phyloP scores from a whole-genome alignment of 2,888 invertebrate genomes.

The Euspilapteryx auroguttella region DNA sequence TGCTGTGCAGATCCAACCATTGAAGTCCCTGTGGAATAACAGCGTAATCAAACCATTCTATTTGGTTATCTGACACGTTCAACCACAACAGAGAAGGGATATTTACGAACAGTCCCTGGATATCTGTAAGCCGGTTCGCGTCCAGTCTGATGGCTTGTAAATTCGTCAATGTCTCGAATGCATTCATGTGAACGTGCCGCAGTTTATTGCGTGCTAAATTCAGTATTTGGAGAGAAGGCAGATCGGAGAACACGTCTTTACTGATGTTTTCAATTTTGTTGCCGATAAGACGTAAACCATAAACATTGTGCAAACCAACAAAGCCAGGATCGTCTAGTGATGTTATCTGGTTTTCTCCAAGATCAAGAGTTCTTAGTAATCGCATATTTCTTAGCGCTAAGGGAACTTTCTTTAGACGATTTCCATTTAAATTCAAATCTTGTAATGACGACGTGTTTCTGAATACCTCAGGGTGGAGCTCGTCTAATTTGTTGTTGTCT shows the following conservation, averaged over 20 bases:
- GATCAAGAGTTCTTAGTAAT: conserved; percentile 82
- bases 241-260: conserved; percentile 75
- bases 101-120: conserved; percentile 82
- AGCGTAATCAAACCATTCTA: conserved; percentile 87
- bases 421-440: conserved; percentile 88
- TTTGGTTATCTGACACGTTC: conserved; percentile 88
- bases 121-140: conserved; percentile 79
- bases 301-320: conserved; percentile 81
- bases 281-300: conserved; percentile 85
- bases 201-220: conserved; percentile 88
- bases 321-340: conserved; percentile 81
- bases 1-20: conserved; percentile 89
- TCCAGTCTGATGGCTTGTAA: conserved; percentile 86
- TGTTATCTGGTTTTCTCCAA: conserved; percentile 88
- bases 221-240: conserved; percentile 81
- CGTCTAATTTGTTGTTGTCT: conserved; percentile 83
- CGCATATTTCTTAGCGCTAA: conserved; percentile 83
- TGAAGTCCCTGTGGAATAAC: conserved; percentile 80
- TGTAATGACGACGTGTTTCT: conserved; percentile 88
- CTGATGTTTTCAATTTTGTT: conserved; percentile 84
- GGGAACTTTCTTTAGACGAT: conserved; percentile 79
- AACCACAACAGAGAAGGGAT: conserved; percentile 84
- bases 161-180: conserved; percentile 77
- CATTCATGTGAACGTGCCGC: conserved; percentile 73
- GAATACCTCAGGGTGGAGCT: conserved; percentile 85